Evolutionary conservation across 2,797 vertebrate genomes (phyloP).

Genomic region (Brachyalestes nurse): DNA sequence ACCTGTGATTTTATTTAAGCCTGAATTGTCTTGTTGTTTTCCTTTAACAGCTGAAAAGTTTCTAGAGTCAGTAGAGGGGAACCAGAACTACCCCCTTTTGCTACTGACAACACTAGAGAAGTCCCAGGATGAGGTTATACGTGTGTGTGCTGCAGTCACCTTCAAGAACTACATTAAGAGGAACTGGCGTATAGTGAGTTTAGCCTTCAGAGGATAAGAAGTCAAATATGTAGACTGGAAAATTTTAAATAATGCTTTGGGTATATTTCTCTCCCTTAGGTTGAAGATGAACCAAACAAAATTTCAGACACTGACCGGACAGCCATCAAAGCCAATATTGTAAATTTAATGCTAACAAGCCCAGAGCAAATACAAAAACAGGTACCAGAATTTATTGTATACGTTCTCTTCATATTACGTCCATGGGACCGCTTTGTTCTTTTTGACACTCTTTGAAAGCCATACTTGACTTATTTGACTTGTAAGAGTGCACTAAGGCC

Average conservation of each 20-base stretch:
- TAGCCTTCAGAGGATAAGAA: not conserved
- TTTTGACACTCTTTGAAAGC: not conserved
- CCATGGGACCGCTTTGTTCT: not conserved
- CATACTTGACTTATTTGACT: not conserved
- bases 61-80: slow-evolving; percentile 95
- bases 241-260: not conserved
- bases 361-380: slow-evolving; percentile 99
- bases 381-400: slow-evolving; percentile 70
- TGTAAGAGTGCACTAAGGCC: not conserved
- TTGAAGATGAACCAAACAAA: slow-evolving; percentile 97
- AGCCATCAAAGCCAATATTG: slow-evolving; percentile 96
- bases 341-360: slow-evolving; percentile 97
- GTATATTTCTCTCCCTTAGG: slow-evolving; percentile 60
- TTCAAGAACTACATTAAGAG: slow-evolving; percentile 99
- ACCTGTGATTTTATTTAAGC: not conserved
- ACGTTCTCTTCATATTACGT: not conserved
- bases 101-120: slow-evolving; percentile 93
- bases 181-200: slow-evolving; percentile 98
- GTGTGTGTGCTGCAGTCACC: slow-evolving; percentile 95
- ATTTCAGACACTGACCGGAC: slow-evolving; percentile 92
- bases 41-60: slow-evolving; percentile 91
- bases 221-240: not conserved
- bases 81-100: slow-evolving; percentile 92
- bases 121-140: slow-evolving; percentile 94
- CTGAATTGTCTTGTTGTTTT: not conserved